phyloP scores from a whole-genome alignment of 2,888 invertebrate species.

The Euproctis similis region DNA sequence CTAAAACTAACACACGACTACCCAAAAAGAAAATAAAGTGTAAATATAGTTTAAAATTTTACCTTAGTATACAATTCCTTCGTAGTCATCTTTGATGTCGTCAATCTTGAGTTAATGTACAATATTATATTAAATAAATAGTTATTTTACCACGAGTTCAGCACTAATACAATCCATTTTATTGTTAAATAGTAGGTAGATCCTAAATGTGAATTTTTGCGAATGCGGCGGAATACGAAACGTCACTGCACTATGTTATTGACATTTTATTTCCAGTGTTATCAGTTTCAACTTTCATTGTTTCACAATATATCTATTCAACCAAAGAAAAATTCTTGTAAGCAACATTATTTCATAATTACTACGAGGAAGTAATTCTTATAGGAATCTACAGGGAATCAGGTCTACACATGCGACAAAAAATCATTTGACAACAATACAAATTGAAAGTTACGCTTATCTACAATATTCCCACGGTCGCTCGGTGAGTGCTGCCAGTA shows the following conservation, averaged over 20 bases:
- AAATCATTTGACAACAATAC: constrained; percentile 45
- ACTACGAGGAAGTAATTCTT: constrained; percentile 38
- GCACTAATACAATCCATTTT: constrained; percentile 57
- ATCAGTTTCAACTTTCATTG: constrained; percentile 46
- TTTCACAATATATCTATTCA: constrained; percentile 14
- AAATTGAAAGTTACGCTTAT: constrained; percentile 52
- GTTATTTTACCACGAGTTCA: constrained; percentile 57
- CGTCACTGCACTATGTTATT: constrained; percentile 57
- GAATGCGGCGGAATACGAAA: constrained; percentile 40
- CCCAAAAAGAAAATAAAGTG: constrained; percentile 18
- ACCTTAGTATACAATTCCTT: constrained; percentile 74
- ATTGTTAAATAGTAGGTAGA: constrained; percentile 47
- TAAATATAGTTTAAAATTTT: constrained; percentile 26
- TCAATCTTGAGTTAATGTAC: constrained; percentile 16
- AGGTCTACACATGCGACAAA: constrained; percentile 26
- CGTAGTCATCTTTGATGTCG: constrained; percentile 62
- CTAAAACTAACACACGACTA: too few species aligned
- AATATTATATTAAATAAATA: constrained; percentile 23
- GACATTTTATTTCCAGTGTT: constrained; percentile 52
- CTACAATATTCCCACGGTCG: constrained; percentile 50
- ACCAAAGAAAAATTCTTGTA: constrained; percentile 9
- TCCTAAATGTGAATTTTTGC: constrained; percentile 47
- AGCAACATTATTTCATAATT: constrained; percentile 26
- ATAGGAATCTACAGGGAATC: constrained; percentile 31
- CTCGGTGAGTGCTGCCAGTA: constrained; percentile 52